Conservation (phyloP, 2,797 vertebrate species). For the Acanthiza pusilla region DNA sequence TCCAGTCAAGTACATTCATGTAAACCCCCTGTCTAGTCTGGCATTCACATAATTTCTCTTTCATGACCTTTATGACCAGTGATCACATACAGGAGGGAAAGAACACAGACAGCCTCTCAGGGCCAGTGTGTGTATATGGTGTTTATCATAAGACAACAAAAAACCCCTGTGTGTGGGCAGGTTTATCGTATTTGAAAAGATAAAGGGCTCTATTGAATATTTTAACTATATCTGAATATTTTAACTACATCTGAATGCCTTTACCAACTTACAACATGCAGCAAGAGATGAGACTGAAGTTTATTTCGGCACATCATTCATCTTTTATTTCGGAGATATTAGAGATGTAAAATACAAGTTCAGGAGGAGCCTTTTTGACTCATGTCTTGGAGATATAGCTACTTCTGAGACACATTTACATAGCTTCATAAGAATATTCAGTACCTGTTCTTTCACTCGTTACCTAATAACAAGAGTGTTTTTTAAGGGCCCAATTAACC, state of each 20-base stretch:
- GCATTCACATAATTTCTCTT: not conserved
- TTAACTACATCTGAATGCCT: not conserved
- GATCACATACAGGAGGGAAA: not conserved
- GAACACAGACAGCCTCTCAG: not conserved
- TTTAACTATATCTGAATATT: not conserved
- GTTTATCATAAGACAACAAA: not conserved
- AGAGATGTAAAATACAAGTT: not conserved
- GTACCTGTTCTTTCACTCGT: not conserved
- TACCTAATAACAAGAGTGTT: not conserved
- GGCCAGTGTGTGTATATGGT: not conserved
- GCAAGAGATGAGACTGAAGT: not conserved
- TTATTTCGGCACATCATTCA: fast-evolving
- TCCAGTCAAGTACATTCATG: not conserved
- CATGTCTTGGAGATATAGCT: not conserved
- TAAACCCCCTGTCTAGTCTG: not conserved
- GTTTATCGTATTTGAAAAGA: not conserved
- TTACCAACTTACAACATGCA: not conserved
- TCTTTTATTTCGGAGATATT: not conserved
- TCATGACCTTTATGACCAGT: slow-evolving; percentile 42
- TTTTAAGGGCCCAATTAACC: not conserved
- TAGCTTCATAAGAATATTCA: not conserved
- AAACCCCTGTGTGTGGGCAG: not conserved
- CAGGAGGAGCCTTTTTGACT: not conserved
- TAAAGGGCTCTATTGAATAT: not conserved
- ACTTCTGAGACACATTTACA: not conserved